phyloP scores from a whole-genome alignment of 2,888 invertebrate genomes.

The Thecocarcelia acutangulata region DNA sequence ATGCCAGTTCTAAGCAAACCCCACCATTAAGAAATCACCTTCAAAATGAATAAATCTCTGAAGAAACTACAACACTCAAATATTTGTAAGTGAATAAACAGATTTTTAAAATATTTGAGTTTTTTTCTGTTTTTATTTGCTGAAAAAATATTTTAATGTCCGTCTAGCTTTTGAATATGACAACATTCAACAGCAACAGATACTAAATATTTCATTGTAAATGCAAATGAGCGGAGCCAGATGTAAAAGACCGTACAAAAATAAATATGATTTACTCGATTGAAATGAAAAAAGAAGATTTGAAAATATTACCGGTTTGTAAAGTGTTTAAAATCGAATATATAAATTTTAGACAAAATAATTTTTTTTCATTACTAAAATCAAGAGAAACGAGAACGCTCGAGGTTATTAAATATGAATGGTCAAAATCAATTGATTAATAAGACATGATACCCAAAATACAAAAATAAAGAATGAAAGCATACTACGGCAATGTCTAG shows the following conservation, averaged over 20 bases:
- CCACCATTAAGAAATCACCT: not conserved
- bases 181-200: conserved; percentile 31
- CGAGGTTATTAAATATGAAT: no score
- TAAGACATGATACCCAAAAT: no score
- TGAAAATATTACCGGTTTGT: not conserved
- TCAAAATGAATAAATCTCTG: not conserved
- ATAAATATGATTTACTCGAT: not conserved
- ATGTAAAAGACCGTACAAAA: conserved; percentile 1
- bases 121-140: conserved; percentile 3
- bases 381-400: no score
- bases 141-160: conserved; percentile 31
- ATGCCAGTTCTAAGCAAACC: not conserved
- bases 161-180: conserved; percentile 44
- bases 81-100: not conserved
- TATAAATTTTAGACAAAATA: no score
- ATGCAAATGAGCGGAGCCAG: not conserved
- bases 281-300: not conserved
- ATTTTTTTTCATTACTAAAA: no score
- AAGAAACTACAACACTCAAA: not conserved
- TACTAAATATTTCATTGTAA: not conserved
- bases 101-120: conserved; percentile 13
- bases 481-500: no score
- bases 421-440: no score
- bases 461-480: no score
- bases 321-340: not conserved